Evolutionary conservation across 2,888 invertebrate genomes (phyloP), one percentile per base, ranked within the genome.

Genomic region (Napeogenes sylphis): DNA sequence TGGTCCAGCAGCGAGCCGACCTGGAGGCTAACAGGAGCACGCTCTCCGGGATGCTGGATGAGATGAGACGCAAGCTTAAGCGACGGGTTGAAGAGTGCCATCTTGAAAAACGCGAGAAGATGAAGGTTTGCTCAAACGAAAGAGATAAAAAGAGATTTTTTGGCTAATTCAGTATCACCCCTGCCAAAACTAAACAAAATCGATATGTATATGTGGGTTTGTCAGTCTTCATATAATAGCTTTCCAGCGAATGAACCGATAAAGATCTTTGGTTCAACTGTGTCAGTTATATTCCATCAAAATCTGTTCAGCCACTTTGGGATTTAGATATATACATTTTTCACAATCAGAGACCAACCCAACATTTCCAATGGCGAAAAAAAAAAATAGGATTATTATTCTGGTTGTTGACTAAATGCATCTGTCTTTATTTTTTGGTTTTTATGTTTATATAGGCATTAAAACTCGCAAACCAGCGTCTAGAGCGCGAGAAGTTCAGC

Each of bases 1-100:
- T 90, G 61, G 87, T 91, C 0, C 86, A 87, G 55, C 87, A 89
- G 63, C 78, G 91, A 0, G 87, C 83, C 0, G 90, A 91, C 12
- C 73, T 90, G 0, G 91, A 91, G 64, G 70, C 83, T 0, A 89
- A 86, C 64, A 76, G 85, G 0, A 68, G 77, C 1, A 87, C 88
- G 0, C 82, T 91, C 56, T 80, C 83, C 3, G 81, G 78, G 42
- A 79, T 87, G 67, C 83, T 90, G 30, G 91, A 90, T 5, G 91
- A 91, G 14, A 70, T 91, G 55, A 79, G 82, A 56, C 78, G 82
- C 65, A 89, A 90, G 57, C 79, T 91, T 35, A 85, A 87, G 69
- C 77, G 84, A 21, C 72, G 85, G 46, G 77, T 87, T 47, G 90
- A 90, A 56, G 91, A 90, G 64, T 88, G 86, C 55, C 86, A 89